Evolutionary conservation across 2,797 vertebrate species (phyloP), one percentile per base, ranked within the genome.

Genomic region (Cryptoblepharus egeriae): DNA sequence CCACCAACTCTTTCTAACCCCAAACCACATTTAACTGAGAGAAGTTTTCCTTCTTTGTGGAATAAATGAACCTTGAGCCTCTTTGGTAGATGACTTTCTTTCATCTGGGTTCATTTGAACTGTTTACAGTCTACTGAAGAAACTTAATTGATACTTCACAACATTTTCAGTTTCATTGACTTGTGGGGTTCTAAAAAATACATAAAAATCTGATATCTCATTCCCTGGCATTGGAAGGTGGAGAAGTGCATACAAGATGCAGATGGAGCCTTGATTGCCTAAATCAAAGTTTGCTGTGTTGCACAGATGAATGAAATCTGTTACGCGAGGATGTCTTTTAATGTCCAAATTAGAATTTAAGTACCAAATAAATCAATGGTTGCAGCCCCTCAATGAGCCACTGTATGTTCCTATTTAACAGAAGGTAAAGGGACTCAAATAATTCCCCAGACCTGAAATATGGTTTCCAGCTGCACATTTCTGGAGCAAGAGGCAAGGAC

Each of bases 71-170:
- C 58, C 58, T 37, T 15, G 90, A 91, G 82, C 80, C 88, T 85
- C 87, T 77, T n/a, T 89, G 83, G 85, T 92, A 92, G 63, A 80
- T 79, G 49, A 52, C 37, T 91, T 93, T 88, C 88, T 88, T 82
- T 63, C 94, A 94, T 93, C 91, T 95, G 85, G 83, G 70, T 93
- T 92, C 81, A 89, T 92, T 88, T 93, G 90, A 92, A 94, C 78
- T 92, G 93, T 93, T 92, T 92, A 92, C 86, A 93, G 81, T 92
- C 82, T 89, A 89, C 87, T 80, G 74, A 92, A 86, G 91, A 95
- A 93, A 92, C 86, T 92, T 95, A 95, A 96, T 93, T 95, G 91
- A 94, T 94, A 94, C 94, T 95, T 95, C 95, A 92, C 80, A 92
- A 79, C 76, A 93, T 88, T 94, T 58, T 93, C 89, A 84, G 88